Conservation (phyloP, 2,113 vertebrate genomes). For the Dissostichus mawsoni region DNA sequence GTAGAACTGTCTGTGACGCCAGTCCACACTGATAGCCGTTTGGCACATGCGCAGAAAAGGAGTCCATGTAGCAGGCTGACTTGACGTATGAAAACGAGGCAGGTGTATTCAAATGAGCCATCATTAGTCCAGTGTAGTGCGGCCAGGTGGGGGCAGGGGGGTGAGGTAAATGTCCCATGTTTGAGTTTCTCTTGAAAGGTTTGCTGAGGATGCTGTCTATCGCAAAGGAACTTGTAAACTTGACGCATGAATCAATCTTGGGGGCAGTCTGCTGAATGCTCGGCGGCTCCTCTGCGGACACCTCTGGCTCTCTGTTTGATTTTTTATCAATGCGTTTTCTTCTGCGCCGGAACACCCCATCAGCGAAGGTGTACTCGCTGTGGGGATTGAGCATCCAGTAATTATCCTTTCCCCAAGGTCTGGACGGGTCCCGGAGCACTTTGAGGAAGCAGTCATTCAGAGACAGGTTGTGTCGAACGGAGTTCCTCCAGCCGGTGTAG, state of each 20-base stretch:
- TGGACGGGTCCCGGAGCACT: slow-evolving; percentile 93
- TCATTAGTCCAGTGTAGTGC: slow-evolving; percentile 56
- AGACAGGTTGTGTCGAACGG: slow-evolving; percentile 94
- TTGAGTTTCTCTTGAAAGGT: slow-evolving; percentile 84
- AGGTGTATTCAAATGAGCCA: slow-evolving; percentile 66
- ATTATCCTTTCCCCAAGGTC: slow-evolving; percentile 98
- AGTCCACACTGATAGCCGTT: slow-evolving; percentile 41
- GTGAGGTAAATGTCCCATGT: neutral
- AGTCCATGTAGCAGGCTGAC: slow-evolving; percentile 32
- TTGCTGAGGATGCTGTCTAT: slow-evolving; percentile 94
- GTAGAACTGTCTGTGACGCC: slow-evolving; percentile 27
- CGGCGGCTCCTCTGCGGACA: slow-evolving; percentile 43
- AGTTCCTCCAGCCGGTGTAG: slow-evolving; percentile 98
- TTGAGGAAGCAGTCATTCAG: slow-evolving; percentile 97
- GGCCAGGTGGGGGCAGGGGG: slow-evolving; percentile 71
- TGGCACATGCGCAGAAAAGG: slow-evolving; percentile 53
- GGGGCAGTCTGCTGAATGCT: neutral
- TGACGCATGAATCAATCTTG: slow-evolving; percentile 64
- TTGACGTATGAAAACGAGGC: slow-evolving; percentile 49
- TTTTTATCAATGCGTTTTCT: slow-evolving; percentile 90
- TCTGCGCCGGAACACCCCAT: slow-evolving; percentile 94
- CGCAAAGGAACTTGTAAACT: slow-evolving; percentile 93
- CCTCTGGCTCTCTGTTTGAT: slow-evolving; percentile 53
- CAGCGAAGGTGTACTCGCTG: slow-evolving; percentile 97
- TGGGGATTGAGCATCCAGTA: slow-evolving; percentile 98